Evolutionary conservation across 2,113 vertebrate species (phyloP).

Genomic region (Melanerpes aurifrons): DNA sequence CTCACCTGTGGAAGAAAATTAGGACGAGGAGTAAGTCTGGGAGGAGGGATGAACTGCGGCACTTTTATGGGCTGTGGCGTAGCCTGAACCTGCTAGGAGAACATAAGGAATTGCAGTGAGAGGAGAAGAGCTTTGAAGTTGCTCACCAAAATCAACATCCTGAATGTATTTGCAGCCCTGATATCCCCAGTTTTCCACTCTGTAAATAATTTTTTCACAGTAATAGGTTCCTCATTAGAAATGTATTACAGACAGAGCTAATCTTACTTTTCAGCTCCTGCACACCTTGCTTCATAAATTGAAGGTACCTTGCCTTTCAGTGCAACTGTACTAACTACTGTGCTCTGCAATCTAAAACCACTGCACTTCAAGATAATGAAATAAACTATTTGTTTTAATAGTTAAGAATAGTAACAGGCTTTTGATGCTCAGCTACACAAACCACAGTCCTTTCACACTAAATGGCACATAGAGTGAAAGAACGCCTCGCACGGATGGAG

Average conservation of each 20-base stretch:
- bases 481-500: neutral
- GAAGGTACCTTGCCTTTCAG: neutral
- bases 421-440: neutral
- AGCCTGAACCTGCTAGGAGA: slow-evolving; percentile 92
- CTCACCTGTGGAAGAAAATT: slow-evolving; percentile 97
- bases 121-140: neutral
- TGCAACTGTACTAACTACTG: neutral
- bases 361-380: slow-evolving; percentile 1
- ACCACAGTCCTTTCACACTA: neutral
- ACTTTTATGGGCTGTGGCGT: slow-evolving; percentile 98
- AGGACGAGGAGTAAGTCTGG: slow-evolving; percentile 96
- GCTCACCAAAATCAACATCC: slow-evolving; percentile 1
- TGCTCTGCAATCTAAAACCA: neutral
- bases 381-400: slow-evolving; percentile 22
- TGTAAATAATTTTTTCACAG: neutral
- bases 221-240: neutral
- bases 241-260: neutral
- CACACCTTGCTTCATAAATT: neutral
- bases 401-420: slow-evolving; percentile 20
- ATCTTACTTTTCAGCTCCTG: neutral
- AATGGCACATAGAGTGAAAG: neutral
- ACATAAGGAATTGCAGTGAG: slow-evolving; percentile 69
- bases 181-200: neutral
- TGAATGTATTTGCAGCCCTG: neutral
- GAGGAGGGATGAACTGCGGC: slow-evolving; percentile 99